Conservation (phyloP, 2,888 invertebrate species). For the Gortyna flavago region DNA sequence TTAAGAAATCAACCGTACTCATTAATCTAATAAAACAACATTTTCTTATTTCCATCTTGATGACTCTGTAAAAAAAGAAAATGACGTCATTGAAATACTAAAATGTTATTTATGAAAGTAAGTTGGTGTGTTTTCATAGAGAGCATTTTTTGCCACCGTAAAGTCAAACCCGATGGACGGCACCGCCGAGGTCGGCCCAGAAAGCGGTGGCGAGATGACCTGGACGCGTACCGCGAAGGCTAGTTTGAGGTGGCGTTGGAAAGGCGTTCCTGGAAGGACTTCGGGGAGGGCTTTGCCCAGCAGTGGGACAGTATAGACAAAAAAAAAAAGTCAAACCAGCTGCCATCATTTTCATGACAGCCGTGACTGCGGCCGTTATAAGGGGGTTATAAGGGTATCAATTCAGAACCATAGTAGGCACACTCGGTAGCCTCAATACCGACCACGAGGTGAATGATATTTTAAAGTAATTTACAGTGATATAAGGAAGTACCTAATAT, state of each 20-base stretch:
- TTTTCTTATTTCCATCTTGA: not conserved
- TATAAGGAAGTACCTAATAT: slow-evolving; percentile 58
- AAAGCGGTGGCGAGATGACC: too few relatives aligned
- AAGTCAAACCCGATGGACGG: not conserved
- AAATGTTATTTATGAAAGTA: not conserved
- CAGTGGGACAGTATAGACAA: too few relatives aligned
- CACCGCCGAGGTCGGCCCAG: too few relatives aligned
- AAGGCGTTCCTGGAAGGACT: too few relatives aligned
- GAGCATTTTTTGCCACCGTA: not conserved
- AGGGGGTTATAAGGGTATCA: slow-evolving; percentile 1
- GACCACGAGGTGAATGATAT: slow-evolving; percentile 20
- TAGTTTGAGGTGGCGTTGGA: too few relatives aligned
- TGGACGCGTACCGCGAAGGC: too few relatives aligned
- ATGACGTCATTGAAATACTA: not conserved
- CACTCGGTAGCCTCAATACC: slow-evolving; percentile 1
- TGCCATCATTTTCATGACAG: not conserved
- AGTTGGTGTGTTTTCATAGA: not conserved
- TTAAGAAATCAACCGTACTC: not conserved
- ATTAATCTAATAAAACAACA: not conserved
- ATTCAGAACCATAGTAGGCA: slow-evolving; percentile 9
- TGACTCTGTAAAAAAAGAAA: not conserved
- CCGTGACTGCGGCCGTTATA: not conserved
- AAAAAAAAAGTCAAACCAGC: too few relatives aligned
- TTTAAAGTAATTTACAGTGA: slow-evolving; percentile 23
- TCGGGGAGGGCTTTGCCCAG: too few relatives aligned